Conservation (phyloP, 1,140 invertebrate species). For the Heterodera schachtii region DNA sequence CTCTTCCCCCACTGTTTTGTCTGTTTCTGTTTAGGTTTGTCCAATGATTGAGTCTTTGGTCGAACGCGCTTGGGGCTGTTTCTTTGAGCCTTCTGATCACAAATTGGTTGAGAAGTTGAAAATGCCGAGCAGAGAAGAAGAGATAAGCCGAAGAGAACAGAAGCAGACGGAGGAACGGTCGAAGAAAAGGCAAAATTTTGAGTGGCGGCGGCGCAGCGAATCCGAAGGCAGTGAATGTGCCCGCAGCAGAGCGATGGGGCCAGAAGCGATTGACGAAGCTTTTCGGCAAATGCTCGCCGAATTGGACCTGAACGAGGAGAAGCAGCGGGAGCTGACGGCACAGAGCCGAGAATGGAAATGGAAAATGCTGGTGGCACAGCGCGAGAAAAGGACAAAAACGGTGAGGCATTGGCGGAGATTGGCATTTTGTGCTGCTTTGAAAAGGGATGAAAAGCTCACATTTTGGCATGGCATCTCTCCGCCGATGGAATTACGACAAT, state of each 20-base stretch:
- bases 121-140: not conserved
- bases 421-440: not conserved
- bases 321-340: slow-evolving; percentile 44
- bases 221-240: not conserved
- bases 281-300: slow-evolving; percentile 39
- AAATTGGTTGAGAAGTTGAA: slow-evolving; percentile 7
- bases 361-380: slow-evolving; percentile 37
- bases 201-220: not conserved
- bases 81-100: slow-evolving; percentile 21
- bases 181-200: not conserved
- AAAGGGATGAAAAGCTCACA: not conserved
- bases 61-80: slow-evolving; percentile 47
- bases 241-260: not conserved
- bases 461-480: no score
- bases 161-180: not conserved
- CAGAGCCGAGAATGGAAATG: slow-evolving; percentile 56
- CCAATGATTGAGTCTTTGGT: slow-evolving; percentile 41
- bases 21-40: not conserved
- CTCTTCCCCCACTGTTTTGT: not conserved
- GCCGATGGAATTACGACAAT: not conserved
- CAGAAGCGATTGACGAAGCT: slow-evolving; percentile 11
- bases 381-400: slow-evolving; percentile 20
- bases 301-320: slow-evolving; percentile 52
- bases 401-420: not conserved
- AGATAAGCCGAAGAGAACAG: not conserved